A percentile compares a stretch with the other conserved stretches of the same genome.
Evolutionary conservation across 1,140 invertebrate genomes (phyloP).

Genomic region (Dermatophagoides farinae): DNA sequence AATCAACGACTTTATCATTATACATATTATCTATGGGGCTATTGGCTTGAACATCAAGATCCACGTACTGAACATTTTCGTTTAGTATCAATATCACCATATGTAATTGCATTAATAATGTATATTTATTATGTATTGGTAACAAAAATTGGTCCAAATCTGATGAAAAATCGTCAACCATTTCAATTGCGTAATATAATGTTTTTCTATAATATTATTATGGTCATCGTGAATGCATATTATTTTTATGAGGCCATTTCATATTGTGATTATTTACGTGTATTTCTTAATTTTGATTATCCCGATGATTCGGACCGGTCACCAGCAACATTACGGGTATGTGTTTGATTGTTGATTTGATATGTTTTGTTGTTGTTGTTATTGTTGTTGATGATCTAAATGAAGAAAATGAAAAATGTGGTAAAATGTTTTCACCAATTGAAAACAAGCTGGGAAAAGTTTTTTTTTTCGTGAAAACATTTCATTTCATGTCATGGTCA

Average conservation of each 20-base stretch:
- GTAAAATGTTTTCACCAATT: background rate
- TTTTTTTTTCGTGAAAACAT: too few species aligned
- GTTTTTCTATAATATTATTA: slow-evolving; percentile 45
- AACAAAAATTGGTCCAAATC: slow-evolving; percentile 49
- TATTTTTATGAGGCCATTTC: slow-evolving; percentile 15
- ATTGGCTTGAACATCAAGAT: slow-evolving; percentile 9
- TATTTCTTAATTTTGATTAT: slow-evolving; percentile 4
- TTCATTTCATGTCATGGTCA: background rate
- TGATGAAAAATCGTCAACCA: slow-evolving; percentile 64
- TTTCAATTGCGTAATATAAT: slow-evolving; percentile 51
- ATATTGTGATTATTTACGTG: background rate
- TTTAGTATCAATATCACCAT: background rate
- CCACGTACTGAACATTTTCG: background rate
- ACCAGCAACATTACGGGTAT: background rate
- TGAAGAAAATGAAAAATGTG: too few species aligned
- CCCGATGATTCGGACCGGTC: background rate
- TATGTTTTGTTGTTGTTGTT: too few species aligned
- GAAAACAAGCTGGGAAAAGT: too few species aligned
- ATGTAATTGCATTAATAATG: background rate
- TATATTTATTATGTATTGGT: slow-evolving; percentile 29
- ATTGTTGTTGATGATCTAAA: too few species aligned
- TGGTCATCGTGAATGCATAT: slow-evolving; percentile 6
- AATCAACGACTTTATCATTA: background rate
- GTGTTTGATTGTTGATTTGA: background rate
- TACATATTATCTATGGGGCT: slow-evolving; percentile 5